Base-by-base conservation (phyloP, 2,797 vertebrate genomes). In the Pseudochromis fuscus region DNA sequence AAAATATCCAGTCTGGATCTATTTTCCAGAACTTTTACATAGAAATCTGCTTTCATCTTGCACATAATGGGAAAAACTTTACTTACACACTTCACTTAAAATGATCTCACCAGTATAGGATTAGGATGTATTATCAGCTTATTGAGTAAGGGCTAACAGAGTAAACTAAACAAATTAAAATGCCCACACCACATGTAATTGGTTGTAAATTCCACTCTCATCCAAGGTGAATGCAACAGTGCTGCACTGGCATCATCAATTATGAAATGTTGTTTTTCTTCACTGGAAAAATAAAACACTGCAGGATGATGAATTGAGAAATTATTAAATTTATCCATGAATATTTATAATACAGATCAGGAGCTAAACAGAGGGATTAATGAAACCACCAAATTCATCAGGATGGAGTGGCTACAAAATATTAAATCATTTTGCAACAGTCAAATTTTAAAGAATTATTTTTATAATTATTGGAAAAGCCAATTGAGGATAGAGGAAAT, bases 161-260 rank as follows among this genome's bases (percentile, higher is more conserved):
- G 16, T 48, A 40, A 49, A 78, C 27, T 58, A 33, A 42, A 48
- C 3, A 45, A 58, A 6, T 31, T 64, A 50, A 46, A 55, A 18
- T 12, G 13, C 4, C 2, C 48, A n/a, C n/a, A n/a, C n/a, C n/a
- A n/a, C n/a, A n/a, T n/a, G n/a, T n/a, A n/a, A n/a, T n/a, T n/a
- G n/a, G n/a, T n/a, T n/a, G 7, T 5, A 15, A 15, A 44, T 44
- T 44, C 42, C 42, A 44, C n/a, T 21, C 42, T 21, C n/a, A 44
- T n/a, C 42, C 2, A 44, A 4, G 11, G 11, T 4, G 21, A 44
- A 44, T 21, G 3, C 19, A 44, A 16, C 5, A 38, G 35, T 4
- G 35, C 13, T 38, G 11, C 35, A 15, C 13, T 5, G 35, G 11
- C 8, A 5, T 30, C 4, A 30, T 30, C 8, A 8, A 8, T 5